These are phyloP conservation scores for Delphinapterus leucas DNA, from an alignment of 2,113 vertebrate genomes.

Conservation along the genomic window DNA sequence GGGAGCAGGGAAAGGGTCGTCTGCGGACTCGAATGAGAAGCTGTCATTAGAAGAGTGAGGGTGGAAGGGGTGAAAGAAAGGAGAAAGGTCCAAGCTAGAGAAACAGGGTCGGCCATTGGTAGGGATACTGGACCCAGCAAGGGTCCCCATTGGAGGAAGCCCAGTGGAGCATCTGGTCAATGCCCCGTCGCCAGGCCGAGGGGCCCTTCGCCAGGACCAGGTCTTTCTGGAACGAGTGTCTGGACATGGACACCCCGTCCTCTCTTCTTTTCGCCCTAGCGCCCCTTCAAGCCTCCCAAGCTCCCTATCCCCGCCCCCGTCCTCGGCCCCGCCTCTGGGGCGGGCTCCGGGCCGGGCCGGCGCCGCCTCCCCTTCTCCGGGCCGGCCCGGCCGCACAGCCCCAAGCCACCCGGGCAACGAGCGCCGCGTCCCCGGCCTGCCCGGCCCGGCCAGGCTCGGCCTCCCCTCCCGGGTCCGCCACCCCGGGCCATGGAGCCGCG, in stretches of 20 bases:
- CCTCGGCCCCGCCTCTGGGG: constrained; percentile 60
- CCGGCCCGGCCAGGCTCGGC: constrained; percentile 60
- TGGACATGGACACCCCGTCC: background rate
- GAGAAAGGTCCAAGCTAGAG: background rate
- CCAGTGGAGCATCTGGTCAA: background rate
- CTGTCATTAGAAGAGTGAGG: background rate
- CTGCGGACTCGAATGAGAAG: background rate
- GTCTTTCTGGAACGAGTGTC: background rate
- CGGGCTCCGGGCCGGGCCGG: constrained; percentile 52
- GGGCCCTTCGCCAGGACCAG: background rate
- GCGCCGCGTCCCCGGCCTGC: constrained; percentile 64
- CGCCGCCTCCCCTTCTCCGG: constrained; percentile 58
- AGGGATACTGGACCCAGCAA: background rate
- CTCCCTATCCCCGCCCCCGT: constrained; percentile 25
- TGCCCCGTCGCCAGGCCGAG: background rate
- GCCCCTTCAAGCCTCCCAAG: background rate
- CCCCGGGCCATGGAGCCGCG: constrained; percentile 68
- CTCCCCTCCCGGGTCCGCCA: constrained; percentile 39
- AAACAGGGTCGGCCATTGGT: background rate
- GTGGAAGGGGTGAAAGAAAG: background rate
- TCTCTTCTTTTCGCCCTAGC: background rate
- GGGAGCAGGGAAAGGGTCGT: background rate
- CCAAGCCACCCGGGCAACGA: constrained; percentile 67
- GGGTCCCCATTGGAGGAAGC: background rate
- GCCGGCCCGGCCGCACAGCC: constrained; percentile 63